phyloP scores from a whole-genome alignment of 2,113 vertebrate genomes.

The Candoia aspera region DNA sequence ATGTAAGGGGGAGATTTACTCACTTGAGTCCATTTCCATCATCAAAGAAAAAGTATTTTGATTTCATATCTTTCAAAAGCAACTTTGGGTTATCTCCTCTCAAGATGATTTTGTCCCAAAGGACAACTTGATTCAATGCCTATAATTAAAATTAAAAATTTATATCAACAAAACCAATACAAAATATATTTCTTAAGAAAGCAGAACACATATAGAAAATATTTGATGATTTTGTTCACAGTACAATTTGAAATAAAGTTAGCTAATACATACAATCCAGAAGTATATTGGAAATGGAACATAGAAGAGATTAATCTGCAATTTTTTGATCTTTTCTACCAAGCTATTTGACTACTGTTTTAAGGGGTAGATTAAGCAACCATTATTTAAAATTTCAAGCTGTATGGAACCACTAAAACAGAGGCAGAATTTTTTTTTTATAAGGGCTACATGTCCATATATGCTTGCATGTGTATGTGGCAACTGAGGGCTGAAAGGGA shows the following conservation, averaged over 20 bases:
- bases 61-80: slow-evolving; percentile 89
- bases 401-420: background rate
- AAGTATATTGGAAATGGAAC: background rate
- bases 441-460: background rate
- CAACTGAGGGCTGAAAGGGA: background rate
- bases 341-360: background rate
- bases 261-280: background rate
- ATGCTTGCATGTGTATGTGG: background rate
- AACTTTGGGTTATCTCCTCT: slow-evolving; percentile 92
- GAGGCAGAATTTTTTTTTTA: background rate
- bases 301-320: background rate
- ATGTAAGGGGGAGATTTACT: slow-evolving; percentile 57
- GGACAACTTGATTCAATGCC: slow-evolving; percentile 95
- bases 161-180: background rate
- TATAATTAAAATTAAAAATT: slow-evolving; percentile 62
- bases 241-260: background rate
- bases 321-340: background rate
- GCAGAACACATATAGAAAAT: background rate
- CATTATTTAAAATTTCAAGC: background rate
- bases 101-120: slow-evolving; percentile 96
- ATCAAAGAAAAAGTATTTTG: slow-evolving; percentile 98
- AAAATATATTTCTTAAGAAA: background rate
- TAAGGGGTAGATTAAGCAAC: background rate
- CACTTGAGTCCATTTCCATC: slow-evolving; percentile 97
- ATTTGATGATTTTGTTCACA: background rate